phyloP scores from a whole-genome alignment of 1,140 invertebrate species.

The Arion vulgaris region DNA sequence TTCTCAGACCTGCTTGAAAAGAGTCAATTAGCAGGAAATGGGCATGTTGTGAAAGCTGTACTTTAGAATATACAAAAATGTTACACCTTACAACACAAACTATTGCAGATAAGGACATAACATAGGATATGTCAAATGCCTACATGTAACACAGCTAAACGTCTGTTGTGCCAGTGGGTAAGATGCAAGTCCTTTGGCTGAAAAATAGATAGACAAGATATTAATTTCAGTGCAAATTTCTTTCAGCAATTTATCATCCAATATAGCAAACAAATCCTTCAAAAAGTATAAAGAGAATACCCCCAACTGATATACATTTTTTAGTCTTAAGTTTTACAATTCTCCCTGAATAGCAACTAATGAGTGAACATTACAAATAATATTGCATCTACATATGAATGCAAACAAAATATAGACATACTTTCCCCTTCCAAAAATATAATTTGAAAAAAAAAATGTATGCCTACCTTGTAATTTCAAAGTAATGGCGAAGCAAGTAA shows the following conservation, averaged over 20 bases:
- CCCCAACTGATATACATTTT: too few species aligned
- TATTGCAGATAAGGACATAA: neutral
- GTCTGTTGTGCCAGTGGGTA: constrained; percentile 39
- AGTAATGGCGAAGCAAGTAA: too few species aligned
- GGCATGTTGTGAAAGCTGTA: constrained; percentile 17
- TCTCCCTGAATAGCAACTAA: too few species aligned
- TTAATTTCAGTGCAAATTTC: too few species aligned
- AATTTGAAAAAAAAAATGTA: too few species aligned
- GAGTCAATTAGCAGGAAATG: neutral
- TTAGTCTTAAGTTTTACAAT: too few species aligned
- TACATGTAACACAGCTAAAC: constrained; percentile 42
- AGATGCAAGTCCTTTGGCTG: constrained; percentile 35
- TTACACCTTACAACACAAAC: neutral
- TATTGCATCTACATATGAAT: too few species aligned
- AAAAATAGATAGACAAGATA: constrained; percentile 24
- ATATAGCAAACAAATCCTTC: neutral
- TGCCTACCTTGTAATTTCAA: too few species aligned
- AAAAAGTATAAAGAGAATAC: neutral
- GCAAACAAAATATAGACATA: too few species aligned
- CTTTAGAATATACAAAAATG: neutral
- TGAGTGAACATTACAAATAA: too few species aligned
- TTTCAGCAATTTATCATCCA: neutral
- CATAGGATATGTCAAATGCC: constrained; percentile 22
- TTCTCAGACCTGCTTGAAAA: constrained; percentile 19
- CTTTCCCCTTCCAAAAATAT: too few species aligned